Conservation (phyloP, 2,797 vertebrate species). For the Pangasius macronema region DNA sequence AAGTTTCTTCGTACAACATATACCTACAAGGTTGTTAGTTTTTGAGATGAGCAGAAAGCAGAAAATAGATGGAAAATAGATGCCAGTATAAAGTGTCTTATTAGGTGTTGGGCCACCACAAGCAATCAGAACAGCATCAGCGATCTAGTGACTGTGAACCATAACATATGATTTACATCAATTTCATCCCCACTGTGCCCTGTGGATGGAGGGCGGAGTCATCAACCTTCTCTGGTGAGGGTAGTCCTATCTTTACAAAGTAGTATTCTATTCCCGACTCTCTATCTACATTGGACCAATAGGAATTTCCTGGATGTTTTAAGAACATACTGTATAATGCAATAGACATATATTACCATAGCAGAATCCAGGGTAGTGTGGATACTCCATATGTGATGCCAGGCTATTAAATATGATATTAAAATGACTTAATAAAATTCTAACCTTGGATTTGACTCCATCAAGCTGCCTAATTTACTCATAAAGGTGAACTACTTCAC, state of each 20-base stretch:
- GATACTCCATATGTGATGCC: neutral
- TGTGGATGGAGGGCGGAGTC: neutral
- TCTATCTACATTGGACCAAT: too few relatives aligned
- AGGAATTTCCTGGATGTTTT: conserved; percentile 1
- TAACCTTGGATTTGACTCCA: conserved; percentile 2
- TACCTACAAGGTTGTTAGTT: too few relatives aligned
- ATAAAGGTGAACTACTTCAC: neutral
- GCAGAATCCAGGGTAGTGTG: too few relatives aligned
- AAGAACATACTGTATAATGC: neutral
- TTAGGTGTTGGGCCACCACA: neutral
- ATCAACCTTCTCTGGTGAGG: too few relatives aligned
- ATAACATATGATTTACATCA: neutral
- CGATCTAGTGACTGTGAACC: neutral
- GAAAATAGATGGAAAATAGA: neutral
- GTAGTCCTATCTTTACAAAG: too few relatives aligned
- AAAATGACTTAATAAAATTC: neutral
- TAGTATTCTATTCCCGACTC: too few relatives aligned
- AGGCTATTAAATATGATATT: conserved; percentile 7
- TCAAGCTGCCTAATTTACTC: neutral
- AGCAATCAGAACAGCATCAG: neutral
- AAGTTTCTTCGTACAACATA: too few relatives aligned
- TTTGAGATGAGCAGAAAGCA: neutral
- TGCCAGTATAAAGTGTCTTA: neutral
- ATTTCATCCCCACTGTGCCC: neutral
- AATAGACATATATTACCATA: neutral